Conservation (phyloP, 2,888 invertebrate genomes). For the Malachius bipustulatus region DNA sequence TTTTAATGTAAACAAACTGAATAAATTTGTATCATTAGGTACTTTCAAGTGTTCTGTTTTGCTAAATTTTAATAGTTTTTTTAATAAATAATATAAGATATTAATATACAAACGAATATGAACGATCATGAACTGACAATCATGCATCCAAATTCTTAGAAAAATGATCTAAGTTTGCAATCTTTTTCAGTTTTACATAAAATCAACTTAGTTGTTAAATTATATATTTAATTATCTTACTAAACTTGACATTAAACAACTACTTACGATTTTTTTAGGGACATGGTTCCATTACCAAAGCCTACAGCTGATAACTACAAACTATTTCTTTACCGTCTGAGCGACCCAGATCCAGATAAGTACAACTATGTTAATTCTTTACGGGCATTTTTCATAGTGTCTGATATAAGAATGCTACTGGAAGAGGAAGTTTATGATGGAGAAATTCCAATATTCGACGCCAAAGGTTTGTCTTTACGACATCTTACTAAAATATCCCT, state of each 20-base stretch:
- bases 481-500: conserved; percentile 53
- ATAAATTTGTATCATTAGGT: no score
- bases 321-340: conserved; percentile 52
- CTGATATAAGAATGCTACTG: conserved; percentile 49
- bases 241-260: conserved; percentile 8
- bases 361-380: conserved; percentile 54
- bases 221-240: no score
- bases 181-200: no score
- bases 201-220: no score
- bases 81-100: no score
- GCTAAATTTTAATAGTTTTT: no score
- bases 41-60: no score
- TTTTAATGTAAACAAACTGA: no score
- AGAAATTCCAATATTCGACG: conserved; percentile 61
- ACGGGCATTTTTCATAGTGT: conserved; percentile 61
- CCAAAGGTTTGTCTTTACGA: conserved; percentile 49
- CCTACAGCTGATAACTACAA: conserved; percentile 55
- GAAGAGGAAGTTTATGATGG: conserved; percentile 50
- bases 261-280: conserved; percentile 49
- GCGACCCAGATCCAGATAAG: conserved; percentile 49
- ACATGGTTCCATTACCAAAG: conserved; percentile 55
- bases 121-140: no score
- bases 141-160: no score
- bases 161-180: no score
- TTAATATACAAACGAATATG: no score